Evolutionary conservation across 2,113 vertebrate genomes (phyloP), one percentile per base, ranked within the genome.

Genomic region (Pogona vitticeps): DNA sequence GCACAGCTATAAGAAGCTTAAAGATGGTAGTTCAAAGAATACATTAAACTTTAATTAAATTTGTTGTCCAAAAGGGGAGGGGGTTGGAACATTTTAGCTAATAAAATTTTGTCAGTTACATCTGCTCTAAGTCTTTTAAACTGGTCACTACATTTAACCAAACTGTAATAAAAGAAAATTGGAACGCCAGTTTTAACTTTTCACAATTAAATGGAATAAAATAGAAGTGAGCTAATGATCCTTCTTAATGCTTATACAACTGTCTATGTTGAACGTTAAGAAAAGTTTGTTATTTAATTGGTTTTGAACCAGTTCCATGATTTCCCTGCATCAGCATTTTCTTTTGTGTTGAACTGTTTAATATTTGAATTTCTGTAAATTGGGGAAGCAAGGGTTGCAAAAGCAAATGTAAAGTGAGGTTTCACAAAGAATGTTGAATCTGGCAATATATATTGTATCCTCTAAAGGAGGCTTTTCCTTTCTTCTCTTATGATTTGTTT

Each of bases 391-490:
- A 95, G 94, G 92, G 91, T 85, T 96, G 90, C 95, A 94, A 96
- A 89, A 95, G 31, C 96, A 95, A 89, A 93, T 97, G 97, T 97
- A 96, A 96, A 97, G 98, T 98, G 98, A 97, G 95, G 97, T 97
- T 99, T 98, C 98, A 99, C 98, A 99, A 98, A 98, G 98, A 97
- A 94, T 77, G 72, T 84, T 94, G 84, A 76, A 92, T 46, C 13
- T 61, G 31, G 77, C 88, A 65, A 46, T 70, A 81, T 77, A 46
- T 76, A 46, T 56, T 33, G 80, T 75, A 86, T 89, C 70, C 83
- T 26, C 58, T 90, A 76, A 84, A 78, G 10, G 31, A 81, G 84
- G 85, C 14, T 33, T 87, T 82, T 28, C 52, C 72, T 20, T 38
- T 82, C 15, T 46, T 63, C 28, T 73, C 91, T 94, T 94, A 88